These are phyloP conservation scores for Australoheros facetus DNA, from an alignment of 2,797 vertebrate genomes.

Conservation along the genomic window DNA sequence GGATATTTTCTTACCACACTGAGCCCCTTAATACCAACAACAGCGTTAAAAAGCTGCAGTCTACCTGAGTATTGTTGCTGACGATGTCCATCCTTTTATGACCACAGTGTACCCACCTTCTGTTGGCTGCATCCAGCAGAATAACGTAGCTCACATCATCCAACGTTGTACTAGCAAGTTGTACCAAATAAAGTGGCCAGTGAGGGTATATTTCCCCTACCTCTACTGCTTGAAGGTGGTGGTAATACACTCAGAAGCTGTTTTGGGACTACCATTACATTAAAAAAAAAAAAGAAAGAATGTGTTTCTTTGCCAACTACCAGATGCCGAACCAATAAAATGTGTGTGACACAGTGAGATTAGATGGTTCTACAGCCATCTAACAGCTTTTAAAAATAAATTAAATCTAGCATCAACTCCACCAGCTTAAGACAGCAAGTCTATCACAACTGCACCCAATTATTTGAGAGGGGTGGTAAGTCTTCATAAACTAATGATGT, in stretches of 20 bases:
- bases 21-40: no score
- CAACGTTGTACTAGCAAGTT: background rate
- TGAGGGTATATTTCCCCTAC: background rate
- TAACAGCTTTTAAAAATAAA: conserved; percentile 5
- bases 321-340: background rate
- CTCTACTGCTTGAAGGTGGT: background rate
- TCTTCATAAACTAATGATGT: background rate
- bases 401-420: background rate
- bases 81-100: background rate
- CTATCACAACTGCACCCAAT: background rate
- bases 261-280: background rate
- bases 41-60: no score
- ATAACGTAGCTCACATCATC: background rate
- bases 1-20: no score
- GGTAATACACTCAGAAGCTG: background rate
- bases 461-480: background rate
- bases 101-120: background rate
- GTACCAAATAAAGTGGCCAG: background rate
- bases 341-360: background rate
- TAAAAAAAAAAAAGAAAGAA: background rate
- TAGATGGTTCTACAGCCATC: background rate
- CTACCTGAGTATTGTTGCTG: background rate
- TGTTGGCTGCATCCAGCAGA: no score
- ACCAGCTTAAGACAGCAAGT: background rate
- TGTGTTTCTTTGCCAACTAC: background rate